phyloP scores from a whole-genome alignment of 2,888 invertebrate species.

The Ganaspis brasiliensis region DNA sequence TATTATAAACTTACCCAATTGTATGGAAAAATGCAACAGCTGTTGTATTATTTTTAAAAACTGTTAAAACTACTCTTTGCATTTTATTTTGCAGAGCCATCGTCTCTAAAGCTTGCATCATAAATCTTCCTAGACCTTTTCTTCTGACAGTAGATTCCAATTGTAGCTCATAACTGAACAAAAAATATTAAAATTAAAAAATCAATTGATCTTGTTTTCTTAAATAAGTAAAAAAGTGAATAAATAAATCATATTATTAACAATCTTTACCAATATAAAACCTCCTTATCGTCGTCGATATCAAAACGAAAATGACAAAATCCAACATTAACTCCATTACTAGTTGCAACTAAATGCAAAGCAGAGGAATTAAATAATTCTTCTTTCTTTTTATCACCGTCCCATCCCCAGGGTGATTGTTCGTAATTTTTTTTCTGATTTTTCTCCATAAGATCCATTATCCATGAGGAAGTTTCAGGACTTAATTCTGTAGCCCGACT shows the following conservation, averaged over 20 bases:
- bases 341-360: slow-evolving; percentile 84
- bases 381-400: slow-evolving; percentile 83
- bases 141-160: slow-evolving; percentile 87
- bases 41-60: slow-evolving; percentile 89
- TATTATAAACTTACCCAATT: slow-evolving; percentile 88
- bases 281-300: slow-evolving; percentile 85
- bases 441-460: slow-evolving; percentile 87
- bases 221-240: slow-evolving; percentile 1
- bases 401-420: slow-evolving; percentile 84
- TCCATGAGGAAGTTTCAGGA: slow-evolving; percentile 84
- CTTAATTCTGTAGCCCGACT: slow-evolving; percentile 83
- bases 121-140: slow-evolving; percentile 91
- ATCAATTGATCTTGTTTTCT: slow-evolving; percentile 1
- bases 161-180: slow-evolving; percentile 92
- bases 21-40: slow-evolving; percentile 89
- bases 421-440: slow-evolving; percentile 91
- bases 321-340: slow-evolving; percentile 82
- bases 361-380: slow-evolving; percentile 86
- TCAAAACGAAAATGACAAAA: slow-evolving; percentile 90
- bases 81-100: slow-evolving; percentile 88
- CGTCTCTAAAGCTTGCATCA: slow-evolving; percentile 89
- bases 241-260: no score
- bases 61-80: slow-evolving; percentile 91
- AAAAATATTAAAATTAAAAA: slow-evolving; percentile 60
- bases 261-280: slow-evolving; percentile 90